Percentiles rank a stretch among this genome's conserved stretches.
These are phyloP conservation scores for Stenodera caucasica DNA, from an alignment of 2,888 invertebrate species.

Conservation along the genomic window DNA sequence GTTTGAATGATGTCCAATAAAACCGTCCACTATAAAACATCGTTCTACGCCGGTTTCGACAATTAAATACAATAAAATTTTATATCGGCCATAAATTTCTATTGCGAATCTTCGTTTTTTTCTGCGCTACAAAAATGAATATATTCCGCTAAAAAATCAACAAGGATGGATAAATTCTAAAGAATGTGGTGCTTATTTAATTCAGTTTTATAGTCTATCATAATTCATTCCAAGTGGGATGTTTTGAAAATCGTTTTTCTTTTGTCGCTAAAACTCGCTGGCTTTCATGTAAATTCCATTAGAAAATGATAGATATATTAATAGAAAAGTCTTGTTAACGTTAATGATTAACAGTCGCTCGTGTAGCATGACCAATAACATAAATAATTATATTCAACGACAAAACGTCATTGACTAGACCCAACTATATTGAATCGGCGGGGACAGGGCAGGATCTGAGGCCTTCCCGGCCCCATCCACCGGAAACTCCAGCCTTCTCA, in stretches of 20 bases:
- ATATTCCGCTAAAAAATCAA: neutral
- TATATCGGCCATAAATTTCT: conserved; percentile 21
- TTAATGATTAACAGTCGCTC: conserved; percentile 27
- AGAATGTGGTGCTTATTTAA: conserved; percentile 15
- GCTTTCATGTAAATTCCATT: conserved; percentile 21
- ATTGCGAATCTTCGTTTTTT: conserved; percentile 10
- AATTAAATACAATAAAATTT: conserved; percentile 23
- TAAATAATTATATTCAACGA: conserved; percentile 33
- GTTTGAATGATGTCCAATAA: neutral
- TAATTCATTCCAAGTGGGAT: conserved; percentile 15
- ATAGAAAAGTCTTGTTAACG: conserved; percentile 18
- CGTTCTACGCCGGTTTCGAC: conserved; percentile 16
- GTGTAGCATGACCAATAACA: conserved; percentile 31
- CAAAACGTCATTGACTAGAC: conserved; percentile 34
- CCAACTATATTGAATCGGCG: no score
- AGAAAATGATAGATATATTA: neutral
- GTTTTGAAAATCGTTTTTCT: conserved; percentile 15
- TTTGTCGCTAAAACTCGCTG: conserved; percentile 8
- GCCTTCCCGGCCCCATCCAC: no score
- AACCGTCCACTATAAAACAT: conserved; percentile 13
- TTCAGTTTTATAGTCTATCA: conserved; percentile 22
- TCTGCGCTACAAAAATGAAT: neutral
- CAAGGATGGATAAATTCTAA: neutral
- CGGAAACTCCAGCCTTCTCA: no score
- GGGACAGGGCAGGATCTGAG: no score